phyloP scores from a whole-genome alignment of 2,888 invertebrate species.

The Drosophila macrothrix region DNA sequence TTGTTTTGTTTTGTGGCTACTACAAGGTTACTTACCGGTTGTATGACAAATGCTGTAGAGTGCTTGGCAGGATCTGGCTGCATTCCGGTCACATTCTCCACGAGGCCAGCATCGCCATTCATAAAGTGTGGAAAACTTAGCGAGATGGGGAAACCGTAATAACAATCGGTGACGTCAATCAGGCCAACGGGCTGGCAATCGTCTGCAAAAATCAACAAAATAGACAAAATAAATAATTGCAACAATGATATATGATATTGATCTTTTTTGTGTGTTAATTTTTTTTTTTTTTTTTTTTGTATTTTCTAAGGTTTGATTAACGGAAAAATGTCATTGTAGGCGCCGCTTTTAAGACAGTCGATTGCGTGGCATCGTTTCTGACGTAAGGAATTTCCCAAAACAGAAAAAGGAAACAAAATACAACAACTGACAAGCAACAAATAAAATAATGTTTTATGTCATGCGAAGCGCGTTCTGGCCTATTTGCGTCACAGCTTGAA shows the following conservation, averaged over 20 bases:
- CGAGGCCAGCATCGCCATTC: constrained; percentile 88
- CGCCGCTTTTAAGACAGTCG: constrained; percentile 9
- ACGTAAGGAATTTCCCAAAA: constrained; percentile 21
- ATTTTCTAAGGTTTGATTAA: constrained; percentile 4
- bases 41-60: constrained; percentile 90
- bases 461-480: constrained; percentile 31
- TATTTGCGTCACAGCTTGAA: constrained; percentile 50
- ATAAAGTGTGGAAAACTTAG: constrained; percentile 95
- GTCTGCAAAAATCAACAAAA: constrained; percentile 80
- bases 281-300: not conserved
- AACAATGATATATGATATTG: constrained; percentile 2
- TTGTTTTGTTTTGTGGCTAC: constrained; percentile 18
- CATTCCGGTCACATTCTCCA: constrained; percentile 89
- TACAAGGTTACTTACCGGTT: constrained; percentile 88
- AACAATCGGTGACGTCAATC: constrained; percentile 93
- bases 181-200: constrained; percentile 91
- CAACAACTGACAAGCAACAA: constrained; percentile 16
- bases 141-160: constrained; percentile 96
- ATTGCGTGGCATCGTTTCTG: constrained; percentile 34
- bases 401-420: not conserved
- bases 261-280: no score
- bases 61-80: constrained; percentile 88
- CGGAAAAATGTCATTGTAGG: constrained; percentile 20
- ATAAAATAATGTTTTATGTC: constrained; percentile 19
- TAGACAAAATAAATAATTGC: constrained; percentile 10